These are phyloP conservation scores for Erpobdella octoculata DNA, from an alignment of 2,888 invertebrate species.

Conservation along the genomic window DNA sequence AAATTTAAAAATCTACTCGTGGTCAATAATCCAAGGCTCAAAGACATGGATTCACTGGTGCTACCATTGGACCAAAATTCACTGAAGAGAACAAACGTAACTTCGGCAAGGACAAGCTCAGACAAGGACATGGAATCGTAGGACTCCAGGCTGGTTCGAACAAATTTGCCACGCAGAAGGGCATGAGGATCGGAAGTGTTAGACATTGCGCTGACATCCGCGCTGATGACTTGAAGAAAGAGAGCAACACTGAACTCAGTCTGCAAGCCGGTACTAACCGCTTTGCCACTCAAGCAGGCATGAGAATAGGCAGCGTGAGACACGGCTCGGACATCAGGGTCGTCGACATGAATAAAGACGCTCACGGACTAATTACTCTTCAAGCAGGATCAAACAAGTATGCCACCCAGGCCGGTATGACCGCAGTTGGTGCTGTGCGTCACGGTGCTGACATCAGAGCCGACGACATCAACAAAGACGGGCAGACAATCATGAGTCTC, in stretches of 20 bases:
- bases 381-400: conserved; percentile 26
- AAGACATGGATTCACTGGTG: conserved; percentile 45
- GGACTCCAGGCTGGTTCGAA: conserved; percentile 45
- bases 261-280: conserved; percentile 26
- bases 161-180: conserved; percentile 47
- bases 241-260: conserved; percentile 25
- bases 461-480: conserved; percentile 21
- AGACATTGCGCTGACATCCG: conserved; percentile 34
- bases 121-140: conserved; percentile 36
- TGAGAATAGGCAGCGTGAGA: conserved; percentile 23
- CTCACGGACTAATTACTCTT: conserved; percentile 20
- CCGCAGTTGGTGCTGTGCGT: conserved; percentile 21
- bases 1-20: background rate
- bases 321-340: conserved; percentile 25
- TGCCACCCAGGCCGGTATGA: conserved; percentile 21
- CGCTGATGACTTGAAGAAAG: conserved; percentile 26
- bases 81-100: conserved; percentile 42
- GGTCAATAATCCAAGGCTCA: conserved; percentile 37
- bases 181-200: conserved; percentile 44
- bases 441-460: conserved; percentile 26
- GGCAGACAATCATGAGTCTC: conserved; percentile 17
- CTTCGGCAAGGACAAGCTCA: conserved; percentile 46
- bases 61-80: conserved; percentile 47
- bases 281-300: conserved; percentile 22
- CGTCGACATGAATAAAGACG: conserved; percentile 24